These are phyloP conservation scores for Boloria euphrosyne DNA, from an alignment of 2,888 invertebrate genomes.

Conservation along the genomic window DNA sequence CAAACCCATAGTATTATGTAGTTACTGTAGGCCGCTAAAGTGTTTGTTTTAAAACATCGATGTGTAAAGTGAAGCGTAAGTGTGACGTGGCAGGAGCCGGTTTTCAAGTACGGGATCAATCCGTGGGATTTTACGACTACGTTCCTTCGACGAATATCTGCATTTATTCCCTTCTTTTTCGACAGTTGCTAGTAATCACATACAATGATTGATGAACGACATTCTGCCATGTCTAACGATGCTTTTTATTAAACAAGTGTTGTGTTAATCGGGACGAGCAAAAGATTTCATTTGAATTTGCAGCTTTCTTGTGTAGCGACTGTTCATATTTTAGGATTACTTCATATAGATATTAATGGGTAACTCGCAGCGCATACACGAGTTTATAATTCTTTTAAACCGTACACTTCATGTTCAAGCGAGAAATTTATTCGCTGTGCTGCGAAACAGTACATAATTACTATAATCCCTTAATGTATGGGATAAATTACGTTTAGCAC, in stretches of 20 bases:
- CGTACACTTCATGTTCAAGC: conserved; percentile 38
- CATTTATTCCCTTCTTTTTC: conserved; percentile 34
- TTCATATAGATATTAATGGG: conserved; percentile 35
- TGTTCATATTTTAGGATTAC: conserved; percentile 29
- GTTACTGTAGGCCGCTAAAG: neutral
- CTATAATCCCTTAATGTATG: conserved; percentile 45
- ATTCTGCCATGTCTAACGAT: conserved; percentile 30
- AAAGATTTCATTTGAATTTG: conserved; percentile 15
- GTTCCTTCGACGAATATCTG: conserved; percentile 31
- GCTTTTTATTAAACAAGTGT: conserved; percentile 19
- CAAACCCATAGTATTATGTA: too few relatives aligned
- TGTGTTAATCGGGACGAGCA: conserved; percentile 14
- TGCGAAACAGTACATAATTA: conserved; percentile 43
- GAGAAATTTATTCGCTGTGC: conserved; percentile 40
- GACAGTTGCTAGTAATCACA: conserved; percentile 29
- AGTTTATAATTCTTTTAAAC: conserved; percentile 38
- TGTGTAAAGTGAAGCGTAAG: conserved; percentile 37
- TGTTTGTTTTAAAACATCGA: neutral
- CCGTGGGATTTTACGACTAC: conserved; percentile 39
- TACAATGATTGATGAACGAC: conserved; percentile 30
- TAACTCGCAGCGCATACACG: conserved; percentile 34
- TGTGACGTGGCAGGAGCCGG: conserved; percentile 40
- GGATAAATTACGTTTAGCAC: conserved; percentile 44
- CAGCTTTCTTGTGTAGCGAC: conserved; percentile 4
- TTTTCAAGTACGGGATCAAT: conserved; percentile 36